phyloP scores from a whole-genome alignment of 2,888 invertebrate genomes.

The Helicoverpa assulta region DNA sequence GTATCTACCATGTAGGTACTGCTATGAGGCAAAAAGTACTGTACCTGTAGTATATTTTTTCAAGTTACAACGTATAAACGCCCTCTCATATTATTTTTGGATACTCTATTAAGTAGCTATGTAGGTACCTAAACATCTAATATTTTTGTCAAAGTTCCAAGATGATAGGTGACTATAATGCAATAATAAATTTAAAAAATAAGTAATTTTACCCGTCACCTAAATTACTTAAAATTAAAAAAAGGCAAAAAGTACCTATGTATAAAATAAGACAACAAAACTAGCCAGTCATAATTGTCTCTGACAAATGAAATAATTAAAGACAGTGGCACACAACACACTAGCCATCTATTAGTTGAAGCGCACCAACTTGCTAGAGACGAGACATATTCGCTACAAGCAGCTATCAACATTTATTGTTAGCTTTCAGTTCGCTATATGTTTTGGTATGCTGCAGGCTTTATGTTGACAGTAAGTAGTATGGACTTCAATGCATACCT shows the following conservation, averaged over 20 bases:
- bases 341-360: constrained; percentile 5
- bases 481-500: neutral
- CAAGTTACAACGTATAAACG: too few relatives aligned
- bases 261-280: constrained; percentile 4
- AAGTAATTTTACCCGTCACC: neutral
- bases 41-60: too few relatives aligned
- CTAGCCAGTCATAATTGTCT: neutral
- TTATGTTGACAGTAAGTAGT: constrained; percentile 4
- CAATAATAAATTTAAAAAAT: too few relatives aligned
- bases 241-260: neutral
- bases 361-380: neutral
- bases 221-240: neutral
- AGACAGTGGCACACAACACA: constrained; percentile 38
- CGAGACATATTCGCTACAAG: constrained; percentile 24
- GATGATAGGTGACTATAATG: too few relatives aligned
- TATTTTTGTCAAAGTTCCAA: too few relatives aligned
- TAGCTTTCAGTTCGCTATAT: constrained; percentile 24
- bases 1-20: too few relatives aligned
- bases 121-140: too few relatives aligned
- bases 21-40: too few relatives aligned
- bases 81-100: too few relatives aligned
- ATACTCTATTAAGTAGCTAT: too few relatives aligned
- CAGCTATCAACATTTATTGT: constrained; percentile 11
- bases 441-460: constrained; percentile 7
- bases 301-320: constrained; percentile 31